Percentiles rank a stretch among this genome's conserved stretches.
Conservation (phyloP, 2,888 invertebrate genomes). For the Alviniconcha strummeri region DNA sequence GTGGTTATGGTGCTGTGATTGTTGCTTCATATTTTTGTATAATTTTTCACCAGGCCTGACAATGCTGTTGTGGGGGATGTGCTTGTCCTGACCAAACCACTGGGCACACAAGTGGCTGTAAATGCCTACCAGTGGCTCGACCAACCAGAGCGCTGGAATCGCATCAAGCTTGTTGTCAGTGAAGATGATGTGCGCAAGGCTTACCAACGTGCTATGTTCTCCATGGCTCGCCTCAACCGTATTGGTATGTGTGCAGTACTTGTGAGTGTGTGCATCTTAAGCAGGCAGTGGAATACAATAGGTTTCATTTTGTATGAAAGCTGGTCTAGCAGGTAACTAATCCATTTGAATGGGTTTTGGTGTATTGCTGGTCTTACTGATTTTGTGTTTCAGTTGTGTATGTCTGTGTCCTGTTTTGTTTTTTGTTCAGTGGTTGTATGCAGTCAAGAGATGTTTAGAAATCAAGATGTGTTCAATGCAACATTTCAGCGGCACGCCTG, state of each 20-base stretch:
- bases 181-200: constrained; percentile 83
- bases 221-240: constrained; percentile 87
- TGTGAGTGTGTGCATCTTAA: too few relatives aligned
- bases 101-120: constrained; percentile 89
- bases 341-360: too few relatives aligned
- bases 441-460: too few relatives aligned
- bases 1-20: background rate
- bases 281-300: background rate
- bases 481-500: constrained; percentile 79
- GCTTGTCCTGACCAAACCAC: constrained; percentile 87
- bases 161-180: constrained; percentile 82
- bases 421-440: too few relatives aligned
- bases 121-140: constrained; percentile 87
- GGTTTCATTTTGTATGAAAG: background rate
- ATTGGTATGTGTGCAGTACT: constrained; percentile 75
- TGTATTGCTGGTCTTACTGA: too few relatives aligned
- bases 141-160: constrained; percentile 84
- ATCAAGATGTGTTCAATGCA: too few relatives aligned
- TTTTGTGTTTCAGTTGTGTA: too few relatives aligned
- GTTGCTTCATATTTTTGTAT: too few relatives aligned
- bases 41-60: constrained; percentile 78
- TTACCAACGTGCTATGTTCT: constrained; percentile 84
- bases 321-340: too few relatives aligned
- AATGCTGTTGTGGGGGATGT: constrained; percentile 86
- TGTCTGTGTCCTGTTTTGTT: too few relatives aligned